A percentile compares a stretch with the other conserved stretches of the same genome.
phyloP scores from a whole-genome alignment of 2,797 vertebrate species.

The Todus mexicanus region DNA sequence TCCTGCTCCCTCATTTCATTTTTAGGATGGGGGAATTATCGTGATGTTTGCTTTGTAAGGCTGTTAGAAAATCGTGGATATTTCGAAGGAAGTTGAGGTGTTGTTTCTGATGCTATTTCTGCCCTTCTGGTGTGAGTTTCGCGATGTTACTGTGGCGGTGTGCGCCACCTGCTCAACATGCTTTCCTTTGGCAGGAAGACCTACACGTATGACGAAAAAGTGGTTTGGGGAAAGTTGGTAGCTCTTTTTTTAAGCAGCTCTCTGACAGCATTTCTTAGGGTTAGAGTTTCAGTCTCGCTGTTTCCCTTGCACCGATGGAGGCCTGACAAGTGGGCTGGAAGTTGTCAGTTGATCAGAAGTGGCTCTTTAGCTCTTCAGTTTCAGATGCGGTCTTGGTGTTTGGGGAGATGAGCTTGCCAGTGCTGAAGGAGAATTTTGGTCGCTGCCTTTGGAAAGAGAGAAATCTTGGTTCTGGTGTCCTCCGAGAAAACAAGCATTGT shows the following conservation, averaged over 20 bases:
- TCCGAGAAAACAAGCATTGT: not conserved
- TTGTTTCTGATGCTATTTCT: not conserved
- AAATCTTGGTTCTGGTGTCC: not conserved
- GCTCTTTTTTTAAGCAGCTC: not conserved
- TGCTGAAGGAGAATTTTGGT: not conserved
- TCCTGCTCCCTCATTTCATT: not conserved
- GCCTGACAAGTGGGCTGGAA: not conserved
- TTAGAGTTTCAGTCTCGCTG: not conserved
- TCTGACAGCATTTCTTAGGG: not conserved
- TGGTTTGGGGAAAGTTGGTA: not conserved
- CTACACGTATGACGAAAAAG: not conserved
- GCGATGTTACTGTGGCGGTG: not conserved
- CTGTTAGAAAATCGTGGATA: not conserved
- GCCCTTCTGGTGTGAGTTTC: not conserved
- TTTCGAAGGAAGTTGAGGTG: not conserved
- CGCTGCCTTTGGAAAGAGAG: not conserved
- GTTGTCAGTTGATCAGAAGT: conserved; percentile 7
- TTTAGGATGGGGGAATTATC: not conserved
- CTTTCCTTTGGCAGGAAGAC: not conserved
- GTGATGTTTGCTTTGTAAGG: not conserved
- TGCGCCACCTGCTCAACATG: not conserved
- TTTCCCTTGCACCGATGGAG: not conserved
- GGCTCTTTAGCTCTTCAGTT: not conserved
- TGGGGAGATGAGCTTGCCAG: not conserved
- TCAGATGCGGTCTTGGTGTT: not conserved